Conservation (phyloP, 2,113 vertebrate genomes). For the Hypomesus transpacificus region DNA sequence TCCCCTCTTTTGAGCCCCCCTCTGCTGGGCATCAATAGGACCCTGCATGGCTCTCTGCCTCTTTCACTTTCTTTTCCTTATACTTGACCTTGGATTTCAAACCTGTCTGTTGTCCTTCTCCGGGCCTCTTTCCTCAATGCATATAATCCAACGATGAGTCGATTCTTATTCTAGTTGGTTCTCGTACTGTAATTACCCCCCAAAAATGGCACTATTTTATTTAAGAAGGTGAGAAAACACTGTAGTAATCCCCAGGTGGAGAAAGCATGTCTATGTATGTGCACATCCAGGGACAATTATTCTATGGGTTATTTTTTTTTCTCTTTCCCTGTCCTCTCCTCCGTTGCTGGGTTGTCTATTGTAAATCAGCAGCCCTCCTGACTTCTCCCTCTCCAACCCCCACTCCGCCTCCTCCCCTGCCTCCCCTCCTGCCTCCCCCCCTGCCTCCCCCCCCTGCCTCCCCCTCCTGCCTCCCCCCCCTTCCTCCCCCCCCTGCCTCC, state of each 20-base stretch:
- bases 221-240: too few relatives aligned
- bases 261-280: neutral
- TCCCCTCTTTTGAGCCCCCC: slow-evolving; percentile 7
- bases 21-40: slow-evolving; percentile 57
- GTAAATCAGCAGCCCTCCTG: slow-evolving; percentile 71
- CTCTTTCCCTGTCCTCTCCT: neutral
- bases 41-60: slow-evolving; percentile 61
- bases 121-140: too few relatives aligned
- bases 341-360: slow-evolving; percentile 62
- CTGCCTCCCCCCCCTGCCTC: slow-evolving; percentile 2
- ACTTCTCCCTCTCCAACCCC: slow-evolving; percentile 36
- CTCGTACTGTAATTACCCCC: too few relatives aligned
- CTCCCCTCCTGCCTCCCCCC: too few relatives aligned
- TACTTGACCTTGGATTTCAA: too few relatives aligned
- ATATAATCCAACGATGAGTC: too few relatives aligned
- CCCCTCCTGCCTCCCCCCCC: slow-evolving; percentile 12
- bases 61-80: slow-evolving; percentile 47
- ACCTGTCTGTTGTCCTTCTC: too few relatives aligned
- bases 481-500: neutral
- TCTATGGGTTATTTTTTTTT: neutral
- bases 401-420: too few relatives aligned
- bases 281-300: too few relatives aligned
- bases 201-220: too few relatives aligned
- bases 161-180: too few relatives aligned
- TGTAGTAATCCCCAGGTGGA: too few relatives aligned